A percentile compares a stretch with the other conserved stretches of the same genome.
phyloP scores from a whole-genome alignment of 2,113 vertebrate species.

The Saguinus midas region DNA sequence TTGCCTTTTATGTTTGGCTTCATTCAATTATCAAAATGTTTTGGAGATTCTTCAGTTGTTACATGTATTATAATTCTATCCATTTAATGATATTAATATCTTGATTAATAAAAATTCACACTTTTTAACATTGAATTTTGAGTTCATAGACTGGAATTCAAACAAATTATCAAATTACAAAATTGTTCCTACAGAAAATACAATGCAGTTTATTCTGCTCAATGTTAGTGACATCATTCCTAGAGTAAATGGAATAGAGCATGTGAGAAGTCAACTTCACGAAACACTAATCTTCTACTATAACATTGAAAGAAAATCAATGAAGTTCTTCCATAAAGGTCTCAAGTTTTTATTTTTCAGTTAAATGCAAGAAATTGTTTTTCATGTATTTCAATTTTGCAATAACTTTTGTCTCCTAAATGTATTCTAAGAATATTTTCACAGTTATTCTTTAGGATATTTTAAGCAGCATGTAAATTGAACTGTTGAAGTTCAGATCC shows the following conservation, averaged over 20 bases:
- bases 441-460: neutral
- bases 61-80: neutral
- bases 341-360: neutral
- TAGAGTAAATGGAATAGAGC: neutral
- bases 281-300: neutral
- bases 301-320: neutral
- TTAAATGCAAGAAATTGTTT: neutral
- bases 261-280: neutral
- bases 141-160: neutral
- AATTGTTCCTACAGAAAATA: neutral
- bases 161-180: neutral
- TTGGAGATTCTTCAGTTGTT: neutral
- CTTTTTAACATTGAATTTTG: neutral
- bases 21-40: neutral
- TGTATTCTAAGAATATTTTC: neutral
- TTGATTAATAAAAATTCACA: neutral
- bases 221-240: neutral
- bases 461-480: neutral
- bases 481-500: neutral
- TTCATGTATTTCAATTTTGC: neutral
- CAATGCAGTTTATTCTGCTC: neutral
- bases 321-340: neutral
- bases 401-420: neutral
- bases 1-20: neutral
- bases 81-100: neutral